phyloP scores from a whole-genome alignment of 2,797 vertebrate species.

The Bufotes viridis region DNA sequence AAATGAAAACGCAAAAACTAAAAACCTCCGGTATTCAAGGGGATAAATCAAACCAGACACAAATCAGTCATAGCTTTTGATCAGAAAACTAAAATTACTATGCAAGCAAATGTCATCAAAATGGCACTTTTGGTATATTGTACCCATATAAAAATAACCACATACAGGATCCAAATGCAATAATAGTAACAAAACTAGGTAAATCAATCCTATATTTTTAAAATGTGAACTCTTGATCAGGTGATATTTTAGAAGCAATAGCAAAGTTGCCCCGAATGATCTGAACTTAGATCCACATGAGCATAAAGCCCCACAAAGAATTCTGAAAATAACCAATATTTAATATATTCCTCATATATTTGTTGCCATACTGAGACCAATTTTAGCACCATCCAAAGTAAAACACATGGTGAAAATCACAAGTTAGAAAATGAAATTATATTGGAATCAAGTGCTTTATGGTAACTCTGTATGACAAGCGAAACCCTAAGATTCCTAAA shows the following conservation, averaged over 20 bases:
- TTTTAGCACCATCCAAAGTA: conserved; percentile 30
- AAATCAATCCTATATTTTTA: not conserved
- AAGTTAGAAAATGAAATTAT: conserved; percentile 34
- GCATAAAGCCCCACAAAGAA: not conserved
- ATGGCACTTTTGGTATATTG: too few species aligned
- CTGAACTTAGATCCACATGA: not conserved
- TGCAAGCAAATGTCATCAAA: too few species aligned
- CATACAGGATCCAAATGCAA: too few species aligned
- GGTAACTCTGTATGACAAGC: conserved; percentile 34
- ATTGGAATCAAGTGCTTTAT: conserved; percentile 22
- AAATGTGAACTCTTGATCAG: not conserved
- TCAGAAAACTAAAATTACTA: too few species aligned
- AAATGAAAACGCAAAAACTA: too few species aligned
- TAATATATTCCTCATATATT: not conserved
- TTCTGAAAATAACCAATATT: not conserved
- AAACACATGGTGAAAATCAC: conserved; percentile 45
- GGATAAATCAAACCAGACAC: too few species aligned
- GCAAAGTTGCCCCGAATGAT: not conserved
- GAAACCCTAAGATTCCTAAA: conserved; percentile 37
- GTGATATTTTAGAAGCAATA: not conserved
- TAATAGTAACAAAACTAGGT: not conserved
- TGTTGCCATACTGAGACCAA: not conserved
- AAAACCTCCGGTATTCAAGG: too few species aligned
- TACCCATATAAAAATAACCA: too few species aligned
- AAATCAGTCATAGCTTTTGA: too few species aligned